Conservation (phyloP, 1,140 invertebrate genomes). For the Euborellia annulipes region DNA sequence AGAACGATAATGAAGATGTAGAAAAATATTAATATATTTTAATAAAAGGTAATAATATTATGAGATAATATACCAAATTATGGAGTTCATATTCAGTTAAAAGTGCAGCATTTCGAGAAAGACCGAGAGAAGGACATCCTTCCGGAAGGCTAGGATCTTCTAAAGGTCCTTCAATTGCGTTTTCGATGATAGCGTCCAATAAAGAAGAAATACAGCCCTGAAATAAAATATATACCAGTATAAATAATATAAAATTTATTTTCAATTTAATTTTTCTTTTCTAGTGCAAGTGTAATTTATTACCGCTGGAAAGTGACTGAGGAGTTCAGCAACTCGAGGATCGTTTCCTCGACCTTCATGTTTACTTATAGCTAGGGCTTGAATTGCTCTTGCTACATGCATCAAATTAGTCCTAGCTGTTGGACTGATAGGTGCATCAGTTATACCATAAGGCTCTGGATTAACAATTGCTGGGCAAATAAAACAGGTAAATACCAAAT, state of each 20-base stretch:
- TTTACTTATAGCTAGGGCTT: slow-evolving; percentile 72
- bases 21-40: slow-evolving; percentile 21
- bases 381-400: slow-evolving; percentile 77
- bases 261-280: no score
- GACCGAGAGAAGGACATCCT: slow-evolving; percentile 38
- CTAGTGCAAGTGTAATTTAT: no score
- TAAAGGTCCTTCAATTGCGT: slow-evolving; percentile 34
- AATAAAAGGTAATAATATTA: slow-evolving; percentile 23
- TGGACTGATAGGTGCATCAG: slow-evolving; percentile 81
- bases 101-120: slow-evolving; percentile 43
- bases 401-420: slow-evolving; percentile 85
- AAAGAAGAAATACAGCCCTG: slow-evolving; percentile 53
- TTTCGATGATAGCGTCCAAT: slow-evolving; percentile 51
- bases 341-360: slow-evolving; percentile 61
- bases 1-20: slow-evolving; percentile 9
- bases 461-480: slow-evolving; percentile 94
- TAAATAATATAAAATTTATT: slow-evolving; percentile 3
- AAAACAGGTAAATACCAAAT: slow-evolving; percentile 85
- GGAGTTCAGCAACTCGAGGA: no score
- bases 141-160: slow-evolving; percentile 36
- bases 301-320: no score
- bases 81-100: slow-evolving; percentile 51
- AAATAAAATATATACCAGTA: slow-evolving; percentile 13
- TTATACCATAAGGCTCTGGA: slow-evolving; percentile 90
- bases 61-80: slow-evolving; percentile 35